phyloP scores from a whole-genome alignment of 1,140 invertebrate species.

The Orchestia grillus region DNA sequence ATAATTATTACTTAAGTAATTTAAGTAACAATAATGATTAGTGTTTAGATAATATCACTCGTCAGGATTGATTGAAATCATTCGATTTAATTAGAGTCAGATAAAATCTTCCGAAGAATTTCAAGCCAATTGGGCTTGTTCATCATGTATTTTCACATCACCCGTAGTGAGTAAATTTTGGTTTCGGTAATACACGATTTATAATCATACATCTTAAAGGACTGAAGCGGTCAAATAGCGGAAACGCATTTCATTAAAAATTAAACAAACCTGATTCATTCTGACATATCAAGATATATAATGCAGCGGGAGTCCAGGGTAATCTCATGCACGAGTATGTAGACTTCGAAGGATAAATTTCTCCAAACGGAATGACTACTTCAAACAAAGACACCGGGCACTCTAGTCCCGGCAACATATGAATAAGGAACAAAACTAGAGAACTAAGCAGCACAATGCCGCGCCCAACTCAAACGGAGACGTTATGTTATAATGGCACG shows the following conservation, averaged over 20 bases:
- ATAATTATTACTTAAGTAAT: not conserved
- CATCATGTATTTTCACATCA: not conserved
- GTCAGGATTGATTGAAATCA: not conserved
- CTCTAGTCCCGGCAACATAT: not conserved
- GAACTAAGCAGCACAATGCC: not conserved
- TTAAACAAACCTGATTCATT: not conserved
- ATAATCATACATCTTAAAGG: not conserved
- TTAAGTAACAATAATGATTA: not conserved
- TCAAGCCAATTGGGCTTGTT: not conserved
- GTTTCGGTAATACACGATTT: not conserved
- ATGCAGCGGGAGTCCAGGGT: not conserved
- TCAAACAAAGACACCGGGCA: not conserved
- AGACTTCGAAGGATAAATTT: not conserved
- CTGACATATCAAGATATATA: not conserved
- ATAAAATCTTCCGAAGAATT: not conserved
- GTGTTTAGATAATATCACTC: not conserved
- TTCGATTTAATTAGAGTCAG: not conserved
- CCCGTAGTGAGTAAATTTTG: not conserved
- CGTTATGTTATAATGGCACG: not conserved
- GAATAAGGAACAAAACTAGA: not conserved
- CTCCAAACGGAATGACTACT: not conserved
- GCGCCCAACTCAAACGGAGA: not conserved
- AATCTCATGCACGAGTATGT: not conserved
- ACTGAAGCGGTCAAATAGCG: not conserved
- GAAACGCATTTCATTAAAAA: not conserved